Evolutionary conservation across 1,140 invertebrate species (phyloP), one percentile per base, ranked within the genome.

Genomic region (Heliconius congener): DNA sequence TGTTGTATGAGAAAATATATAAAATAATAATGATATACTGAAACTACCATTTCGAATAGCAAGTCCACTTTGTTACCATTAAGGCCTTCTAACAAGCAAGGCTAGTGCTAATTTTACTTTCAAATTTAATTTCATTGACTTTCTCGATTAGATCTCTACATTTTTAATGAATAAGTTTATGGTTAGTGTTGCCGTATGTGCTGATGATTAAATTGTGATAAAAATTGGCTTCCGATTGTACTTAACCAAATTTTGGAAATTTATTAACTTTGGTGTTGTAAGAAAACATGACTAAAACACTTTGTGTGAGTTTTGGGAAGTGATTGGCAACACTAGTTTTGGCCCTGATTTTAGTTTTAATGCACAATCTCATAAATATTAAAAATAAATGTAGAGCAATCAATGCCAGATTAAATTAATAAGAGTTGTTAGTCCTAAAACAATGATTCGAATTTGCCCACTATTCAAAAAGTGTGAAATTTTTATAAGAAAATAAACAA

Each of bases 321-420:
- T 66, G 23, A 30, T 30, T 13, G 60, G 60, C 60, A 66, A 27
- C 60, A 66, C 60, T 27, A 23, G n/a, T n/a, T n/a, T n/a, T n/a
- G n/a, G 60, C 60, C 27, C 27, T 66, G 27, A 5, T 66, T 23
- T 66, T 66, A 66, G 60, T 30, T 66, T 30, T 66, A 66, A 76
- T 46, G 74, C 60, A 76, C 74, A 76, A 76, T 70, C 42, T 76
- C 66, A 19, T 30, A 71, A 50, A 60, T 39, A 19, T 66, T 27
- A 66, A 37, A 75, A 66, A 66, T 39, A 42, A 66, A 60, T 30
- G 34, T 75, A 66, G 74, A 66, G 74, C 74, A 75, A 75, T 23
- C 55, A 75, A 75, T 39, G 55, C 66, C 74, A 75, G 50, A 74
- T 75, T 23, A 60, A 34, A 37, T 23, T 52, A 30, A 66, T 66